These are phyloP conservation scores for Andrena trimmerana DNA, from an alignment of 2,888 invertebrate species.

Conservation along the genomic window DNA sequence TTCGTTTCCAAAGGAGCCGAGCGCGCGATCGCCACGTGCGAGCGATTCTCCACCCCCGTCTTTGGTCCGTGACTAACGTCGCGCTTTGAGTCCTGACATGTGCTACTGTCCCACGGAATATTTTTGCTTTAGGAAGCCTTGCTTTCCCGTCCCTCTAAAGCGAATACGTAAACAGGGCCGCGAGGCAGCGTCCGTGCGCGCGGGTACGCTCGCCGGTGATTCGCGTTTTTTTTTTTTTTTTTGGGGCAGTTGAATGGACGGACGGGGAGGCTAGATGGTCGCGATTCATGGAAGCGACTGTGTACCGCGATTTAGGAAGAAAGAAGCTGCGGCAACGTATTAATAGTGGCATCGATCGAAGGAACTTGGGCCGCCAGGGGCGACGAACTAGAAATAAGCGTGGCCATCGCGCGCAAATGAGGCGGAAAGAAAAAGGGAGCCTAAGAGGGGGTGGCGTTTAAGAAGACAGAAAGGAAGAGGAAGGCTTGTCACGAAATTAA, in stretches of 20 bases:
- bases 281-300: slow-evolving; percentile 9
- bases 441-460: not conserved
- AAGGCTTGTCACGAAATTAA: slow-evolving; percentile 44
- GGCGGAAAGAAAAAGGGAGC: slow-evolving; percentile 40
- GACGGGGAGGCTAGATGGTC: not conserved
- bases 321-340: slow-evolving; percentile 1
- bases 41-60: slow-evolving; percentile 51
- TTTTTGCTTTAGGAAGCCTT: slow-evolving; percentile 24
- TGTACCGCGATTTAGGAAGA: not conserved
- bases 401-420: slow-evolving; percentile 31
- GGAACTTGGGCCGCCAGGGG: not conserved
- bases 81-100: slow-evolving; percentile 46
- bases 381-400: slow-evolving; percentile 28
- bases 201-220: not conserved
- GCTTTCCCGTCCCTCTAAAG: slow-evolving; percentile 36
- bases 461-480: slow-evolving; percentile 34
- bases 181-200: not conserved
- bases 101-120: slow-evolving; percentile 44
- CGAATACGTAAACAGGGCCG: slow-evolving; percentile 36
- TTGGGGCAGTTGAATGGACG: slow-evolving; percentile 5
- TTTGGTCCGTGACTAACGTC: slow-evolving; percentile 39
- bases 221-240: slow-evolving; percentile 22
- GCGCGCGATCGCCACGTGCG: slow-evolving; percentile 53
- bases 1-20: slow-evolving; percentile 37
- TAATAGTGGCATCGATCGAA: slow-evolving; percentile 12